Percentiles rank a stretch among this genome's conserved stretches.
Evolutionary conservation across 2,797 vertebrate genomes (phyloP).

Genomic region (Aulostomus chinensis): DNA sequence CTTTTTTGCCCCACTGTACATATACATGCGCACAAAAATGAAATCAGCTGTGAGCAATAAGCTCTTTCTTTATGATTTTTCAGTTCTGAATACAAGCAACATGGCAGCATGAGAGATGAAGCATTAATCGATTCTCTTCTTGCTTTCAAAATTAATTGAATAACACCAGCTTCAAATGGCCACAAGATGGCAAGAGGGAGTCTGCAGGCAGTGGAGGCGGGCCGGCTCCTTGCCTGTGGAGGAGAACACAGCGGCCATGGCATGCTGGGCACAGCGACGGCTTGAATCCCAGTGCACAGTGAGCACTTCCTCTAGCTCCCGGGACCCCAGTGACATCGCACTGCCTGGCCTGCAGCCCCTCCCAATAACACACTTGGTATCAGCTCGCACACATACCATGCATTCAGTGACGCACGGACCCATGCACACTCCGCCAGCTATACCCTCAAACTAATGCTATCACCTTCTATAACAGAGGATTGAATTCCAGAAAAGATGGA

Average conservation of each 20-base stretch:
- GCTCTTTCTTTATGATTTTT: too few species aligned
- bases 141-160: slow-evolving; percentile 9
- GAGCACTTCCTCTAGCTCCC: slow-evolving; percentile 80
- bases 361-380: slow-evolving; percentile 62
- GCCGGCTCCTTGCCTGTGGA: slow-evolving; percentile 58
- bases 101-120: slow-evolving; percentile 1
- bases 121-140: background rate
- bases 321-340: slow-evolving; percentile 78
- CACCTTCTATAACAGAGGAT: slow-evolving; percentile 21
- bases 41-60: too few species aligned
- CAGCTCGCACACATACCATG: slow-evolving; percentile 68
- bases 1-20: too few species aligned
- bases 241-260: slow-evolving; percentile 71
- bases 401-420: slow-evolving; percentile 55
- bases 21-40: too few species aligned
- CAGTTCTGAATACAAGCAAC: too few species aligned
- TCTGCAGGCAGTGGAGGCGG: slow-evolving; percentile 48
- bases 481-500: slow-evolving; percentile 16
- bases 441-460: slow-evolving; percentile 30
- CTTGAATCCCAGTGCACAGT: slow-evolving; percentile 79
- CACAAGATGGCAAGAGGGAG: slow-evolving; percentile 78
- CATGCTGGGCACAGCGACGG: slow-evolving; percentile 81
- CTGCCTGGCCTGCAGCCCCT: slow-evolving; percentile 67
- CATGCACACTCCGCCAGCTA: slow-evolving; percentile 29
- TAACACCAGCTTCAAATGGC: slow-evolving; percentile 40